Evolutionary conservation across 1,140 invertebrate genomes (phyloP).

Genomic region (Antheraea pernyi): DNA sequence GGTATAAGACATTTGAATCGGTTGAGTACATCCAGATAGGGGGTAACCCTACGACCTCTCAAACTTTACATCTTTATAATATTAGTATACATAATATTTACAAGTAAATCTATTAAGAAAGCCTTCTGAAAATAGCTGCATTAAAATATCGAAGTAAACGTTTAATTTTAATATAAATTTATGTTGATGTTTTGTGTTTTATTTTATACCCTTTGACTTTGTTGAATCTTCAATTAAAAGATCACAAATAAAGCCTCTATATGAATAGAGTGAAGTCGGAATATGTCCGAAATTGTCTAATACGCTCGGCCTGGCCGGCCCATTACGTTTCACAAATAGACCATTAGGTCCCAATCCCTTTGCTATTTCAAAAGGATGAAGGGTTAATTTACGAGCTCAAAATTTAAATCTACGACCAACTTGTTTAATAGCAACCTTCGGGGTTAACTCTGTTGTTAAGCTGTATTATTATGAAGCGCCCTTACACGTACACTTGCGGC

Average conservation of each 20-base stretch:
- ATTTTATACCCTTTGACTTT: neutral
- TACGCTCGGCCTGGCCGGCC: constrained; percentile 66
- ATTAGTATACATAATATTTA: too few relatives aligned
- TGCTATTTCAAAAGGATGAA: constrained; percentile 78
- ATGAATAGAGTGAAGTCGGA: constrained; percentile 61
- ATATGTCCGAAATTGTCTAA: constrained; percentile 73
- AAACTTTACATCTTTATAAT: too few relatives aligned
- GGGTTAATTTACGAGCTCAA: constrained; percentile 78
- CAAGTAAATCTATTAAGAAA: too few relatives aligned
- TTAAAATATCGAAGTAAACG: too few relatives aligned
- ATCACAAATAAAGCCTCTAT: constrained; percentile 37
- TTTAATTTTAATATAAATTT: too few relatives aligned
- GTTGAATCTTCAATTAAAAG: constrained; percentile 24
- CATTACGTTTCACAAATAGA: constrained; percentile 77
- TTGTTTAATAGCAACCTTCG: constrained; percentile 68
- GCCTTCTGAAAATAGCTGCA: too few relatives aligned
- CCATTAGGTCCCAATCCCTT: constrained; percentile 77
- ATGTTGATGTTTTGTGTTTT: too few relatives aligned
- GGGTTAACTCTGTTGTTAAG: constrained; percentile 73
- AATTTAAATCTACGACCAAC: constrained; percentile 77
- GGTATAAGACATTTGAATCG: too few relatives aligned
- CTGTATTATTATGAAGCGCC: constrained; percentile 62
- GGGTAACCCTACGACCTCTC: too few relatives aligned
- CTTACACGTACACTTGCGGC: constrained; percentile 44
- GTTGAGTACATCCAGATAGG: too few relatives aligned